Percentiles rank a stretch among this genome's conserved stretches.
phyloP scores from a whole-genome alignment of 1,140 invertebrate species.

The Drosophila pachea region DNA sequence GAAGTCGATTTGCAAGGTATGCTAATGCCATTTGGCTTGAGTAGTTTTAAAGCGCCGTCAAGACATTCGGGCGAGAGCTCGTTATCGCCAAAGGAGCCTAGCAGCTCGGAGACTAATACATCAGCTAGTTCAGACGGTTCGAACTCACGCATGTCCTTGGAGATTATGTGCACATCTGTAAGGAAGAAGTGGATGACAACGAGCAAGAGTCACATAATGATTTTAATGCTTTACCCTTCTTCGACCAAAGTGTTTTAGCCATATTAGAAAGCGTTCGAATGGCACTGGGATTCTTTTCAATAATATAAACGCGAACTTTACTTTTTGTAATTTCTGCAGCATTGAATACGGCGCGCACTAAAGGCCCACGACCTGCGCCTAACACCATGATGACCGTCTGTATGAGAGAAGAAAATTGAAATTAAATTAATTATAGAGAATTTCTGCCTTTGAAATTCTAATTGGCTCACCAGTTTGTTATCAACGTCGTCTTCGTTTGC shows the following conservation, averaged over 20 bases:
- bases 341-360: slow-evolving; percentile 91
- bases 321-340: slow-evolving; percentile 82
- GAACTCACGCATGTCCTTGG: slow-evolving; percentile 95
- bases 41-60: slow-evolving; percentile 93
- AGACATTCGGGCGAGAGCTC: slow-evolving; percentile 99
- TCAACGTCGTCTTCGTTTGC: slow-evolving; percentile 71
- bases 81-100: slow-evolving; percentile 99
- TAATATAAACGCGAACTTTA: slow-evolving; percentile 90
- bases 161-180: slow-evolving; percentile 84
- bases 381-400: slow-evolving; percentile 91
- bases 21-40: slow-evolving; percentile 94
- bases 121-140: slow-evolving; percentile 91
- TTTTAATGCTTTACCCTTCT: slow-evolving; percentile 79
- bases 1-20: slow-evolving; percentile 96
- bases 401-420: slow-evolving; percentile 6
- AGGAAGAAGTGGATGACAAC: neutral
- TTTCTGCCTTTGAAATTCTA: too few species aligned
- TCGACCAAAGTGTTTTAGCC: slow-evolving; percentile 89
- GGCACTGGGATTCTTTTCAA: slow-evolving; percentile 99
- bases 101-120: slow-evolving; percentile 96
- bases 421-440: too few species aligned
- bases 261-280: slow-evolving; percentile 92
- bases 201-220: neutral
- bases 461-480: slow-evolving; percentile 50
- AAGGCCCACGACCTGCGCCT: slow-evolving; percentile 96